Evolutionary conservation across 2,797 vertebrate species (phyloP).

Genomic region (Coluber constrictor): DNA sequence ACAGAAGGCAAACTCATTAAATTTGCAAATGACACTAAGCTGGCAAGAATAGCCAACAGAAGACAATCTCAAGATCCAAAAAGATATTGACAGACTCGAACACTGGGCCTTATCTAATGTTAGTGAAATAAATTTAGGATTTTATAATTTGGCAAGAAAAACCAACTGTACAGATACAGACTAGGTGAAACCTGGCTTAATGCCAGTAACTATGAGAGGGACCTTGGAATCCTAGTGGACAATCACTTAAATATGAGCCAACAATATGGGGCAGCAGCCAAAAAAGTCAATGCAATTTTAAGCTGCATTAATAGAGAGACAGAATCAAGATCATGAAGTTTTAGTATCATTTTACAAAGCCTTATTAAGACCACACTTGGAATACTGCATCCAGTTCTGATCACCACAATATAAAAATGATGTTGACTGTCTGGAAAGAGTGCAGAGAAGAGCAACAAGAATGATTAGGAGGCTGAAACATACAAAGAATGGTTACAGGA

Average conservation of each 20-base stretch:
- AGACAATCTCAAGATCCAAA: too few relatives aligned
- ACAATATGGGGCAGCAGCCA: too few relatives aligned
- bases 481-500: neutral
- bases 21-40: neutral
- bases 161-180: too few relatives aligned
- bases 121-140: too few relatives aligned
- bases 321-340: neutral
- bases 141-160: too few relatives aligned
- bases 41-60: neutral
- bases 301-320: neutral
- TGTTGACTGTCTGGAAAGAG: neutral
- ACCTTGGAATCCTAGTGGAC: too few relatives aligned
- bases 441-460: neutral
- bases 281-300: too few relatives aligned
- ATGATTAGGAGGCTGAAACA: neutral
- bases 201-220: too few relatives aligned
- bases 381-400: neutral
- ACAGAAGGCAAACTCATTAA: neutral
- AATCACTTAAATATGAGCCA: too few relatives aligned
- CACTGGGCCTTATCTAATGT: too few relatives aligned
- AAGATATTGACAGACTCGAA: too few relatives aligned
- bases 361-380: neutral
- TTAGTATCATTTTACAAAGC: neutral
- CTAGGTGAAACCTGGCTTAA: too few relatives aligned
- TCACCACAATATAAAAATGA: neutral